Evolutionary conservation across 1,140 invertebrate genomes (phyloP).

Genomic region (Heliothis virescens): DNA sequence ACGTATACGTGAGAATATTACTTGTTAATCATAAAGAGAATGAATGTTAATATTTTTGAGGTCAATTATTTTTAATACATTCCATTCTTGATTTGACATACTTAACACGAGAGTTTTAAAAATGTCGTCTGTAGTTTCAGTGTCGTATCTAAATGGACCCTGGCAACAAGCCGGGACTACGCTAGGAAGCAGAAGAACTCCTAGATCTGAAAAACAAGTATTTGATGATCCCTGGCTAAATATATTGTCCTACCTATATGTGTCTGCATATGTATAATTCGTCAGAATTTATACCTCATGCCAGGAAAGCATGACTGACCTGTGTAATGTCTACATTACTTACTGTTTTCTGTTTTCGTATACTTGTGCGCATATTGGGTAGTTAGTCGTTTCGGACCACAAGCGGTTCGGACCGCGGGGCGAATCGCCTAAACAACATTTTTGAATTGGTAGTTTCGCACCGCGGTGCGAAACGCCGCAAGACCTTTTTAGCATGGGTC

Average conservation of each 20-base stretch:
- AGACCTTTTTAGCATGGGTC: too few species aligned
- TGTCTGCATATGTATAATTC: neutral
- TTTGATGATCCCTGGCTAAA: neutral
- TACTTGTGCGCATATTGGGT: conserved; percentile 1
- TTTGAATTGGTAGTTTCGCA: too few species aligned
- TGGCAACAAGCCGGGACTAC: conserved; percentile 13
- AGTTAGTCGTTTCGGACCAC: too few species aligned
- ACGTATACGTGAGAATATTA: conserved; percentile 13
- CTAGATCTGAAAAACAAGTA: neutral
- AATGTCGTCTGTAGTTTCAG: conserved; percentile 22
- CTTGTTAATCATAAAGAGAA: neutral
- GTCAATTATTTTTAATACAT: neutral
- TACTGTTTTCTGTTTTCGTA: neutral
- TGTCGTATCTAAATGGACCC: conserved; percentile 14
- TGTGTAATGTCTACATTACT: neutral
- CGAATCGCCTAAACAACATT: too few species aligned
- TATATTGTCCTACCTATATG: neutral
- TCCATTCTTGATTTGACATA: neutral
- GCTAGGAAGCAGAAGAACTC: neutral
- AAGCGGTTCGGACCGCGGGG: too few species aligned
- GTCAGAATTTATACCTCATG: too few species aligned
- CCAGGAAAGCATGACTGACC: too few species aligned
- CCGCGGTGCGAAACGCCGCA: too few species aligned
- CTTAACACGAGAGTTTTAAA: neutral
- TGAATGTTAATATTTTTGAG: conserved; percentile 5